Evolutionary conservation across 2,797 vertebrate genomes (phyloP), one percentile per base, ranked within the genome.

Genomic region (Tokudaia muenninki): DNA sequence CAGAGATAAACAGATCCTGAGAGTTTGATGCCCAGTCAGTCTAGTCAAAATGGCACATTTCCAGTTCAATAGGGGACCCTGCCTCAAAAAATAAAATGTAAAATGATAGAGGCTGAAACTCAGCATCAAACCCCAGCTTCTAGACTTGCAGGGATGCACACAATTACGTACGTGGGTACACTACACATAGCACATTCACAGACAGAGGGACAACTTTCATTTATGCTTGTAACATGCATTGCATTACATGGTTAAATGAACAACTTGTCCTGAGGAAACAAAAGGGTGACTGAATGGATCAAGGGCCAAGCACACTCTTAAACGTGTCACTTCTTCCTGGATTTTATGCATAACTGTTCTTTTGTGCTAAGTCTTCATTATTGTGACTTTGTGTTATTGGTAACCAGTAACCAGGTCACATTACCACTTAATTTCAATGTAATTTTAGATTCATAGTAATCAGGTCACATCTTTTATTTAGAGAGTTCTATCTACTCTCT

Each of bases 351-450:
- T 80, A 77, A 67, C 65, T 90, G 24, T 55, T 87, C 65, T 11
- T 87, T 81, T 67, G 78, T 92, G 26, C 79, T 70, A 17, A 87
- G 8, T n/a, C 37, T 92, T 59, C 26, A 77, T 94, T 67, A 67
- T 34, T 87, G 52, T 89, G 41, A 44, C 26, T 87, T 84, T 79
- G 50, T 94, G 26, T 90, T 87, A 95, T 78, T 2, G 0, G 61
- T 90, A 88, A 78, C 79, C 67, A 93, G 81, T 81, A 90, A 57
- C 57, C 19, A 6, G 92, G 63, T 96, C 90, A 94, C 52, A 34
- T 93, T 94, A 97, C 87, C 57, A 41, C 91, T 94, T 83, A 89
- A 96, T 94, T 93, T 92, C 92, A 72, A 67, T 65, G 26, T 90
- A 52, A 93, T 92, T 94, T 95, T 74, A 92, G 61, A 89, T 75